Conservation (phyloP, 2,888 invertebrate species). For the Metopia argyrocephala region DNA sequence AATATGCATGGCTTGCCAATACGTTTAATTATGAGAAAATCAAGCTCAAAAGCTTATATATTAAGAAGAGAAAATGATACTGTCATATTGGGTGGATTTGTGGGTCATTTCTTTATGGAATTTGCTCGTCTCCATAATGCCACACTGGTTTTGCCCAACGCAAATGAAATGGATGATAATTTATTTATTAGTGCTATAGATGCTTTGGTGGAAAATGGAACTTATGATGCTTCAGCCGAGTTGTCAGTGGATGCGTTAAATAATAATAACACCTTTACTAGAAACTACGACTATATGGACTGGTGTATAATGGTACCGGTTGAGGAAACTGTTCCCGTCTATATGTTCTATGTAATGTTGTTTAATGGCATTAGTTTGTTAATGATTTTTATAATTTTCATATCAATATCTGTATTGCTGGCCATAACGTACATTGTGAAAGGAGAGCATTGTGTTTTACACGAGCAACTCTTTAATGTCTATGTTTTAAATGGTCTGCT, state of each 20-base stretch:
- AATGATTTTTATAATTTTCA: conserved; percentile 22
- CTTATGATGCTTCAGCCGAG: conserved; percentile 52
- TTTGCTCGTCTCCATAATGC: conserved; percentile 60
- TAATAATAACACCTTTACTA: not conserved
- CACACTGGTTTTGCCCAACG: conserved; percentile 20
- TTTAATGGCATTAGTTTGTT: conserved; percentile 29
- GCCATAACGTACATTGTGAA: conserved; percentile 26
- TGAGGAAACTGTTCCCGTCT: conserved; percentile 59
- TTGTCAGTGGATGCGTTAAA: not conserved
- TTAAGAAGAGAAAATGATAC: conserved; percentile 15
- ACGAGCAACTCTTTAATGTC: conserved; percentile 51
- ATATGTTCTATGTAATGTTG: conserved; percentile 58
- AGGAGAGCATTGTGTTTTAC: not conserved
- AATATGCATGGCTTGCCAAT: conserved; percentile 58
- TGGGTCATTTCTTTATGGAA: conserved; percentile 38
- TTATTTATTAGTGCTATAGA: conserved; percentile 1
- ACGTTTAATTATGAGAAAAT: conserved; percentile 21
- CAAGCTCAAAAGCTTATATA: conserved; percentile 51
- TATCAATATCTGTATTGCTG: conserved; percentile 46
- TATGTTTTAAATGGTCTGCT: conserved; percentile 57
- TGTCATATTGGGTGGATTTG: conserved; percentile 39
- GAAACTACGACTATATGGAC: conserved; percentile 42
- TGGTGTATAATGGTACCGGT: conserved; percentile 58
- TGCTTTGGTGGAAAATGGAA: conserved; percentile 25
- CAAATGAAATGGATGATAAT: not conserved